Evolutionary conservation across 37 sponge, comb jelly and placozoan genomes (phyloP).

Genomic region (Beroe forskalii): DNA sequence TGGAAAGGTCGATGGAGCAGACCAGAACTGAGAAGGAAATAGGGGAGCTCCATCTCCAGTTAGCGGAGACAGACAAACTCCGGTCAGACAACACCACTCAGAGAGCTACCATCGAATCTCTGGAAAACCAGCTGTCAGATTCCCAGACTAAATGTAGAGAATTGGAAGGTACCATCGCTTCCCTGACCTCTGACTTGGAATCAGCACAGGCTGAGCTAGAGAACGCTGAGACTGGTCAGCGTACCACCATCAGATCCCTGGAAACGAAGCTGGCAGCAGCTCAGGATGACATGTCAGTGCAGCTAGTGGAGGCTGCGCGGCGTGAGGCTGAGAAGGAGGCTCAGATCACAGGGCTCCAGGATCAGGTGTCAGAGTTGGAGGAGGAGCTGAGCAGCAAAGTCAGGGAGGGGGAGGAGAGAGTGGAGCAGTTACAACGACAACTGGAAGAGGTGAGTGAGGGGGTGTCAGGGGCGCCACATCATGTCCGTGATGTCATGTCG

Average conservation of each 20-base stretch:
- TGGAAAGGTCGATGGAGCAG: conserved; percentile 51
- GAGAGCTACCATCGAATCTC: neutral
- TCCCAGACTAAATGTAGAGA: neutral
- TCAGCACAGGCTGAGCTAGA: neutral
- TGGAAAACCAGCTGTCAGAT: neutral
- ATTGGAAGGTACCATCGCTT: neutral
- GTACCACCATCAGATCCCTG: neutral
- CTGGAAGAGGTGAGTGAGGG: conserved; percentile 28
- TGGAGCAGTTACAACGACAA: neutral
- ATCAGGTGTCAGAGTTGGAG: neutral
- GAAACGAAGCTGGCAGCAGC: conserved; percentile 1
- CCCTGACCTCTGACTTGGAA: neutral
- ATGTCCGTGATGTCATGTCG: no score
- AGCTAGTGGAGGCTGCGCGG: neutral
- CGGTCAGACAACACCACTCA: neutral
- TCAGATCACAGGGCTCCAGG: neutral
- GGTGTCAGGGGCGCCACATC: no score
- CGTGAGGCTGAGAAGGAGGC: conserved; percentile 29
- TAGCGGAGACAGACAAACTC: conserved; percentile 24
- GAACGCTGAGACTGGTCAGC: neutral
- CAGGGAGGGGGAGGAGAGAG: conserved; percentile 43
- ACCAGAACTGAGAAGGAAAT: neutral
- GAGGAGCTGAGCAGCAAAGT: neutral
- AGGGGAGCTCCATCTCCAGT: neutral
- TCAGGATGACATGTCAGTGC: neutral